Evolutionary conservation across 2,113 vertebrate species (phyloP), one percentile per base, ranked within the genome.

Genomic region (Turdus rufiventris): DNA sequence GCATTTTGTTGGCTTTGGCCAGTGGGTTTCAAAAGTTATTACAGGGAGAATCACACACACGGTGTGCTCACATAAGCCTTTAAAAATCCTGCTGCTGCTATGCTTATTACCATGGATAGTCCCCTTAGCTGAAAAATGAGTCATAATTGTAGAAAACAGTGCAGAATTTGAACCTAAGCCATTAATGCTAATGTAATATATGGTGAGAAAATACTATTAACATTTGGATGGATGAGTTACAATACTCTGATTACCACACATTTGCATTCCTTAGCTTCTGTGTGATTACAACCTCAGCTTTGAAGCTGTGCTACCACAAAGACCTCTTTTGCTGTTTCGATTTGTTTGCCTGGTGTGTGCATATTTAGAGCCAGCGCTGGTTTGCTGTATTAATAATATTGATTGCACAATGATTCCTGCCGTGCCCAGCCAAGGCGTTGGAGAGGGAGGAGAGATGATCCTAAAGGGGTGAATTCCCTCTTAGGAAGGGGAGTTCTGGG

Each of bases 171-270:
- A 91, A 91, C 88, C 60, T 83, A 93, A 93, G 91, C 87, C 81
- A 93, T 94, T 97, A 96, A 94, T 77, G 82, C 72, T 91, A 95
- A 77, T 94, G 89, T 86, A 94, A 96, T 91, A 88, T 87, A 90
- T 66, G 68, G 95, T 95, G 93, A 93, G 95, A 94, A 96, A 96
- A 97, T 91, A 88, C 89, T 91, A 93, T 95, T 91, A 97, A 93
- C 88, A 50, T 91, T 83, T 89, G 88, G 91, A 91, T 76, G 79
- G 95, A 94, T 93, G 91, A 91, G 75, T 91, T 97, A 96, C 89
- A 93, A 79, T 80, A 71, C 56, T 88, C 78, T 85, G 78, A 93
- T 94, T 94, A 94, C 82, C 65, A 63, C 89, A 88, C 63, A 95
- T 93, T 94, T 96, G 75, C 91, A 97, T 96, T 97, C 82, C 57